Percentiles rank a stretch among this genome's conserved stretches.
Evolutionary conservation across 2,797 vertebrate species (phyloP).

Genomic region (Vireo griseus): DNA sequence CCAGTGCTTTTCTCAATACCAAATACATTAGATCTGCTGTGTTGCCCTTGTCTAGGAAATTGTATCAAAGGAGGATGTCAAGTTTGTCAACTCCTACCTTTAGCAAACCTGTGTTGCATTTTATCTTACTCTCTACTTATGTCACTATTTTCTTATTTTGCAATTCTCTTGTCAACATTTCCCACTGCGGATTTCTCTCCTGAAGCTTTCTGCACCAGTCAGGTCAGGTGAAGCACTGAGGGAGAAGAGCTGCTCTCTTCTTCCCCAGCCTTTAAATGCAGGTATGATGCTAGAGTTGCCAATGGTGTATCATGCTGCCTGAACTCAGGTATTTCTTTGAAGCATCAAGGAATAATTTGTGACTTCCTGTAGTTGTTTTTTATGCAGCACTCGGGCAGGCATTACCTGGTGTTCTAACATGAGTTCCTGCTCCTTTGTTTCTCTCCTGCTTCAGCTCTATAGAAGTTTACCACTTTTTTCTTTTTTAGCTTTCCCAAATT

Average conservation of each 20-base stretch:
- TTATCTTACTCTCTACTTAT: slow-evolving; percentile 17
- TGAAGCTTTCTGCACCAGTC: neutral
- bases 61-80: slow-evolving; percentile 35
- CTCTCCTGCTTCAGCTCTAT: neutral
- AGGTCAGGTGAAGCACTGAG: neutral
- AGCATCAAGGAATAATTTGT: neutral
- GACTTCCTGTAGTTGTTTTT: neutral
- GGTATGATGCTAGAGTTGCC: neutral
- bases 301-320: neutral
- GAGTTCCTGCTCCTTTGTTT: too few species aligned
- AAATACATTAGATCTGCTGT: neutral
- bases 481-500: neutral
- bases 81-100: slow-evolving; percentile 31
- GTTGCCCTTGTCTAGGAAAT: neutral
- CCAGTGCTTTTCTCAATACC: neutral
- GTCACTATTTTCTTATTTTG: neutral
- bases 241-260: neutral
- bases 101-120: slow-evolving; percentile 24
- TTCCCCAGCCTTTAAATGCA: neutral
- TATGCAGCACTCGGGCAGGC: neutral
- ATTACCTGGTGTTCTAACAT: neutral
- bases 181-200: neutral
- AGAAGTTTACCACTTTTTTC: accelerated
- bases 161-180: neutral
- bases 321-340: neutral